A percentile compares a stretch with the other conserved stretches of the same genome.
phyloP scores from a whole-genome alignment of 1,140 invertebrate species.

The Galleria mellonella region DNA sequence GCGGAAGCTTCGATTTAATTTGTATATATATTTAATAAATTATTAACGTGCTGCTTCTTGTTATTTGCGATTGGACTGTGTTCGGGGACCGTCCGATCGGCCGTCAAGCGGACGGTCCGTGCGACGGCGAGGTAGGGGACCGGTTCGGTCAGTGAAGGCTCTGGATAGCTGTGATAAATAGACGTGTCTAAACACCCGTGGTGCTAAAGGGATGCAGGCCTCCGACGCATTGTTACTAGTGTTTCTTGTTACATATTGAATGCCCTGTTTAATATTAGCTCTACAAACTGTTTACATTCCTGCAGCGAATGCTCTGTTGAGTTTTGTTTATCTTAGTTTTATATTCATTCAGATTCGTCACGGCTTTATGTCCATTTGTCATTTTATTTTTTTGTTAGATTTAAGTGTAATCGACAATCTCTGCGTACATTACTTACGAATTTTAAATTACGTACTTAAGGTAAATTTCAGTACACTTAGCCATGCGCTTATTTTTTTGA shows the following conservation, averaged over 20 bases:
- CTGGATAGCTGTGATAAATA: slow-evolving; percentile 40
- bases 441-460: slow-evolving; percentile 67
- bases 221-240: slow-evolving; percentile 51
- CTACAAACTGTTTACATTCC: slow-evolving; percentile 69
- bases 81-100: too few species aligned
- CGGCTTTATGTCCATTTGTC: slow-evolving; percentile 50
- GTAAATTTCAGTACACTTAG: slow-evolving; percentile 35
- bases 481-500: slow-evolving; percentile 63
- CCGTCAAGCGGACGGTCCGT: too few species aligned
- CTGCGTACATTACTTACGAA: slow-evolving; percentile 45
- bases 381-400: slow-evolving; percentile 46
- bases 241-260: slow-evolving; percentile 54
- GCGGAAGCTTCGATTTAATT: too few species aligned
- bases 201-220: slow-evolving; percentile 56
- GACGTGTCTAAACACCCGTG: slow-evolving; percentile 44
- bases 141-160: slow-evolving; percentile 9
- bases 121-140: slow-evolving; percentile 1
- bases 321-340: slow-evolving; percentile 67
- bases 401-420: slow-evolving; percentile 51
- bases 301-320: slow-evolving; percentile 66
- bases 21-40: too few species aligned
- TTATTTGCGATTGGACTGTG: too few species aligned
- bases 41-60: too few species aligned
- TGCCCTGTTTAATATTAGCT: slow-evolving; percentile 54
- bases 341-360: slow-evolving; percentile 46